Conservation (phyloP, 2,888 invertebrate species). For the Dexiosoma caninum region DNA sequence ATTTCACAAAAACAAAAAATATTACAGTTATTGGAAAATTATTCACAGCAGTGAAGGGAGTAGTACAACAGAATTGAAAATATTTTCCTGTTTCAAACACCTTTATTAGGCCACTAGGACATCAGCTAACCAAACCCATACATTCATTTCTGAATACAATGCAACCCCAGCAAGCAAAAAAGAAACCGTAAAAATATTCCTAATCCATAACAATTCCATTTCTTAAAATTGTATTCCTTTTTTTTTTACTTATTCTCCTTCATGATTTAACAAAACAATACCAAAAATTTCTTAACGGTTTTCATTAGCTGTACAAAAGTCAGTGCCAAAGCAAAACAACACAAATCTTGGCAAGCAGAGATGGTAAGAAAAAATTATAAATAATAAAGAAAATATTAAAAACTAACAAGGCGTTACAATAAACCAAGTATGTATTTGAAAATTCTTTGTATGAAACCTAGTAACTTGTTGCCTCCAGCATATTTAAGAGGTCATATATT, state of each 20-base stretch:
- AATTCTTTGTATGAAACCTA: conserved; percentile 48
- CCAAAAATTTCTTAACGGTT: conserved; percentile 55
- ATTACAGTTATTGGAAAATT: no score
- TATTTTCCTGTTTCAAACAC: background rate
- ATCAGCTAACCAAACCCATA: conserved; percentile 44
- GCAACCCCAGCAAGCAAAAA: no score
- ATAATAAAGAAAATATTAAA: conserved; percentile 54
- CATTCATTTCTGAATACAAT: conserved; percentile 22
- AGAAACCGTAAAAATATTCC: conserved; percentile 6
- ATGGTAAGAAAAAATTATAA: conserved; percentile 10
- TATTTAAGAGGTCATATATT: conserved; percentile 61
- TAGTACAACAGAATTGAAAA: no score
- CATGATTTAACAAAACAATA: conserved; percentile 32
- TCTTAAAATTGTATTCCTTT: background rate
- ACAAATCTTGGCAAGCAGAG: conserved; percentile 38
- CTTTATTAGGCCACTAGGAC: conserved; percentile 55
- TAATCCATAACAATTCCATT: conserved; percentile 49
- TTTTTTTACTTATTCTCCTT: background rate
- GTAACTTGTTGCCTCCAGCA: conserved; percentile 60
- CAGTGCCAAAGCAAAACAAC: no score
- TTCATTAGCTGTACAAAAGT: conserved; percentile 49
- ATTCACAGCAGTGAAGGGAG: no score
- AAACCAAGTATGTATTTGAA: conserved; percentile 38
- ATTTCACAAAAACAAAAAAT: no score
- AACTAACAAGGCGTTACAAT: conserved; percentile 63